phyloP scores from a whole-genome alignment of 2,113 vertebrate species.

The Piaya cayana region DNA sequence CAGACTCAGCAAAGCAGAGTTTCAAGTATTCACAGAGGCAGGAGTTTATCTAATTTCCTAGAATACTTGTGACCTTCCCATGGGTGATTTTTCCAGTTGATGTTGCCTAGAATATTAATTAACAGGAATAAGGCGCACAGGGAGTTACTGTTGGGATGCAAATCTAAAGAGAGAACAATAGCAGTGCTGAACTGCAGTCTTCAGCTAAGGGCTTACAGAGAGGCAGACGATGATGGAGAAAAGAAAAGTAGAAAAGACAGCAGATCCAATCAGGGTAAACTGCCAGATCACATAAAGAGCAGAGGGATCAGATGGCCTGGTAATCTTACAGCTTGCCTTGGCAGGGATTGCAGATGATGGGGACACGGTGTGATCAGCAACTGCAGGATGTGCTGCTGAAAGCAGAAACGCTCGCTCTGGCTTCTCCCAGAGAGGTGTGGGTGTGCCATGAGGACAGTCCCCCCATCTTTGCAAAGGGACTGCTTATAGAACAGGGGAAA shows the following conservation, averaged over 20 bases:
- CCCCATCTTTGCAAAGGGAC: fast-evolving
- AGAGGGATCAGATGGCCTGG: not conserved
- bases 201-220: not conserved
- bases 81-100: not conserved
- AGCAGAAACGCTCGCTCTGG: not conserved
- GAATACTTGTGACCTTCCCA: conserved; percentile 3
- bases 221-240: not conserved
- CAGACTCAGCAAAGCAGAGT: not conserved
- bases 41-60: not conserved
- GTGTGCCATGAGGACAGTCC: fast-evolving
- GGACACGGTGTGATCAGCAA: not conserved
- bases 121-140: not conserved
- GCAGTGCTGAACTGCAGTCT: not conserved
- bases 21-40: not conserved
- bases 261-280: not conserved
- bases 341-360: not conserved
- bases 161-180: not conserved
- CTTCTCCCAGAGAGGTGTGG: not conserved
- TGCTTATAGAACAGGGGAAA: not conserved
- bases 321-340: not conserved
- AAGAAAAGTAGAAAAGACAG: not conserved
- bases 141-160: not conserved
- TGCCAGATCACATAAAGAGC: not conserved
- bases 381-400: not conserved
- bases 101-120: not conserved